These are phyloP conservation scores for Sarcophaga carnaria DNA, from an alignment of 2,888 invertebrate genomes.

Conservation along the genomic window DNA sequence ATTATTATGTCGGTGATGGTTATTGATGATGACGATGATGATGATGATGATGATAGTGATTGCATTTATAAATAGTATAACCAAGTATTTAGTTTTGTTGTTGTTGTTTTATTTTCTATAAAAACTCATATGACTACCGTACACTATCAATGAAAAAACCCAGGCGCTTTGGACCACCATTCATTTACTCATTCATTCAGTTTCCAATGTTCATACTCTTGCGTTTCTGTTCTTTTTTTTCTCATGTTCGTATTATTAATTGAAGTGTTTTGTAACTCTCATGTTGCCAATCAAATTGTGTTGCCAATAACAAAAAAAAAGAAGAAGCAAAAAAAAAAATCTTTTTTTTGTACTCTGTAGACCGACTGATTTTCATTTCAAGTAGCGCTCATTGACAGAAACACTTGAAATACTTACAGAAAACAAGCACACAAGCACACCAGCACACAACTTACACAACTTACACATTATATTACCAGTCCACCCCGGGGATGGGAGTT, in stretches of 20 bases:
- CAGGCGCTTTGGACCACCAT: not conserved
- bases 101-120: too few species aligned
- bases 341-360: conserved; percentile 15
- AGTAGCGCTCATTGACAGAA: conserved; percentile 69
- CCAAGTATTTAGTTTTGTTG: not conserved
- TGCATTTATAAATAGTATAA: not conserved
- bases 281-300: conserved; percentile 66
- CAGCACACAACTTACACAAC: not conserved
- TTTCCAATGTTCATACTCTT: not conserved
- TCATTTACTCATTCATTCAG: not conserved
- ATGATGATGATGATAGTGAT: not conserved
- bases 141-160: not conserved
- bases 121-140: too few species aligned
- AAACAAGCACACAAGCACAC: not conserved
- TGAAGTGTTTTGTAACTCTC: conserved; percentile 67
- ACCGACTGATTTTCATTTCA: conserved; percentile 42
- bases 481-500: not conserved
- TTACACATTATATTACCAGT: conserved; percentile 9
- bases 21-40: not conserved
- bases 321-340: conserved; percentile 8
- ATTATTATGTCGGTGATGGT: not conserved
- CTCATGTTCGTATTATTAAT: conserved; percentile 33
- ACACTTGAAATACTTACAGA: conserved; percentile 59
- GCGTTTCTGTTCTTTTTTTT: not conserved
- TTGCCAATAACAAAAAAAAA: conserved; percentile 50